A percentile compares a stretch with the other conserved stretches of the same genome.
Conservation (phyloP, 2,113 vertebrate species). For the Sitta europaea region DNA sequence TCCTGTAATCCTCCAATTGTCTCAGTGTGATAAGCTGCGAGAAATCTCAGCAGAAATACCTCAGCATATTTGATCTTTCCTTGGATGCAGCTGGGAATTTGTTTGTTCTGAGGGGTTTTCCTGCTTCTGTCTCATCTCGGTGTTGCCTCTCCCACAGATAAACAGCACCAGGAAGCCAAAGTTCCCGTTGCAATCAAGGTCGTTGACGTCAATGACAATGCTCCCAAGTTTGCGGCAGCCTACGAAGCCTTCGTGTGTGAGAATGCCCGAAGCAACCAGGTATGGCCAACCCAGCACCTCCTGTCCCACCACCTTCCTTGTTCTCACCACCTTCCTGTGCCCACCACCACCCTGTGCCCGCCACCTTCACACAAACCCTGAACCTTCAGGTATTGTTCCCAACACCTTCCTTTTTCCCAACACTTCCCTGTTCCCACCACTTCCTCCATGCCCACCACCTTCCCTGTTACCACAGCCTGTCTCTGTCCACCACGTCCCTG, state of each 20-base stretch:
- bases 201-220: constrained; percentile 89
- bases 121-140: neutral
- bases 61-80: neutral
- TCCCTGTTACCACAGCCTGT: neutral
- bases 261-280: constrained; percentile 84
- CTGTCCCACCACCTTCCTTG: neutral
- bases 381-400: no score
- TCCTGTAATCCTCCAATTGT: neutral
- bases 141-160: constrained; percentile 72
- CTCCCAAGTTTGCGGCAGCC: constrained; percentile 87
- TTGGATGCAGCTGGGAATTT: neutral
- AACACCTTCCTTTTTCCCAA: accelerated
- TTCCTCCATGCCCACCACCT: neutral
- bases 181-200: constrained; percentile 92
- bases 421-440: neutral
- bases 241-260: constrained; percentile 93
- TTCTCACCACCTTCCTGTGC: neutral
- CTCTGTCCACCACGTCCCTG: neutral
- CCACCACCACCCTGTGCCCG: no score
- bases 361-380: no score
- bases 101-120: neutral
- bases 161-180: constrained; percentile 89
- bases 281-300: constrained; percentile 20
- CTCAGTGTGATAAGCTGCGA: neutral
- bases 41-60: neutral